Percentiles rank a stretch among this genome's conserved stretches.
These are phyloP conservation scores for Diadumene lineata DNA, from an alignment of 92 coral and sea anemone species.

Conservation along the genomic window DNA sequence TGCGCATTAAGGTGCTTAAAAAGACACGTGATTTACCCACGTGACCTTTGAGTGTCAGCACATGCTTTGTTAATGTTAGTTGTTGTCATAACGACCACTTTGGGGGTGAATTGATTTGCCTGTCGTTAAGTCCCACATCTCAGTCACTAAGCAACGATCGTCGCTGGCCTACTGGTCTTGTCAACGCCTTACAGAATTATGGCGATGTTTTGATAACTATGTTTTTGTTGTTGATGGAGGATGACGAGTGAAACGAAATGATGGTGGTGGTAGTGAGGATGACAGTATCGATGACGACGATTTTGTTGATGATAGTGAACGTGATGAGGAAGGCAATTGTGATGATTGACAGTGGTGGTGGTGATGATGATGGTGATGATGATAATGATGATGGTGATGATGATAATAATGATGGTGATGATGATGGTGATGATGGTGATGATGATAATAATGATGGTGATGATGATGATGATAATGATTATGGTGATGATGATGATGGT, in stretches of 20 bases:
- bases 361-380: not conserved
- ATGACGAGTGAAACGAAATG: no score
- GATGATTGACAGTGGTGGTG: not conserved
- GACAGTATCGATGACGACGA: no score
- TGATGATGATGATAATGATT: not conserved
- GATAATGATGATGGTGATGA: not conserved
- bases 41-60: not conserved
- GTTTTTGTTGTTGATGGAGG: not conserved
- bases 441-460: not conserved
- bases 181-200: not conserved
- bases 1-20: not conserved
- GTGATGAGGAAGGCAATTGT: not conserved
- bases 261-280: no score
- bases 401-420: not conserved
- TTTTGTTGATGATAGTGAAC: no score
- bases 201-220: not conserved
- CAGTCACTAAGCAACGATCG: conserved; percentile 25
- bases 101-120: conserved; percentile 30
- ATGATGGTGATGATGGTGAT: not conserved
- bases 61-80: conserved; percentile 1
- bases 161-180: not conserved
- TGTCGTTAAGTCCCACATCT: conserved; percentile 34
- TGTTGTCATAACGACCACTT: conserved; percentile 20
- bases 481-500: not conserved
- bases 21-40: not conserved